These are phyloP conservation scores for Lucilia sericata DNA, from an alignment of 1,140 invertebrate species.

Conservation along the genomic window DNA sequence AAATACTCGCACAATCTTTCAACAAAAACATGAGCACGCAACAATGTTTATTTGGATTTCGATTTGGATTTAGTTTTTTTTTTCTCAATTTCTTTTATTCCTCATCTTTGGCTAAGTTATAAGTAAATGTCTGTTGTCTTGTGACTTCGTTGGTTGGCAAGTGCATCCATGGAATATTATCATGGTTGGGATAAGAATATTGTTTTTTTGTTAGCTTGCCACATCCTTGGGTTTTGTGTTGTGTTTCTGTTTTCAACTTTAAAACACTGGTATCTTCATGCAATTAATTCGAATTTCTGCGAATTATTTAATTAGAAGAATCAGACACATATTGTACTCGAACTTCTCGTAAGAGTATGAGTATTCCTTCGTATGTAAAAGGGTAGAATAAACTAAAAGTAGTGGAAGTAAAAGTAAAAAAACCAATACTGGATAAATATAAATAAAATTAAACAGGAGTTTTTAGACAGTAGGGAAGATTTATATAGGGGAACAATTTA, in stretches of 20 bases:
- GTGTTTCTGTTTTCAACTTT: conserved; percentile 33
- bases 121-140: not conserved
- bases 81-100: too few relatives aligned
- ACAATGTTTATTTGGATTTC: conserved; percentile 35
- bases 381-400: not conserved
- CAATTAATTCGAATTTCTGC: conserved; percentile 68
- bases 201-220: not conserved
- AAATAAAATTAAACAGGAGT: not conserved
- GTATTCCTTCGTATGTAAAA: not conserved
- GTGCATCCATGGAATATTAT: conserved; percentile 22
- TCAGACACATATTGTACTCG: conserved; percentile 34
- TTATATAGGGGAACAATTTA: not conserved
- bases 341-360: not conserved
- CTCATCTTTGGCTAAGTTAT: not conserved
- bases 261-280: conserved; percentile 53
- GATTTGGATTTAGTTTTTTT: not conserved
- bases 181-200: conserved; percentile 29
- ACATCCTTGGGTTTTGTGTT: conserved; percentile 33
- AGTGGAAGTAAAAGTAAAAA: not conserved
- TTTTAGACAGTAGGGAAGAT: not conserved
- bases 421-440: not conserved
- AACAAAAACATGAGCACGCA: conserved; percentile 39
- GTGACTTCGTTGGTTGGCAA: not conserved
- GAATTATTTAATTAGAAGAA: conserved; percentile 67
- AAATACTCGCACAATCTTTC: conserved; percentile 40